phyloP scores from a whole-genome alignment of 2,113 vertebrate genomes.

The Eulemur rufifrons region DNA sequence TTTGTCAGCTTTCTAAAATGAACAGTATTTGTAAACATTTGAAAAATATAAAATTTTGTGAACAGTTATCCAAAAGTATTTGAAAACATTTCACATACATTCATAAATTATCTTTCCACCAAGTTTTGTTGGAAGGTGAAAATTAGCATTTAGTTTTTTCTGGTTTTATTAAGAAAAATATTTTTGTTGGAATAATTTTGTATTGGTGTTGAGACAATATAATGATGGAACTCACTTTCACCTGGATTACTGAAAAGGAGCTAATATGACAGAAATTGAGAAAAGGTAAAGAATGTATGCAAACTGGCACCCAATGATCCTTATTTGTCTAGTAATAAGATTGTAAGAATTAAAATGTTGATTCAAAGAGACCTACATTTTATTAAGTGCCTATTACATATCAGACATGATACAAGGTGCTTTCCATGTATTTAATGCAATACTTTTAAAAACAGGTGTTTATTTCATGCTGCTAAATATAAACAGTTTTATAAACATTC shows the following conservation, averaged over 20 bases:
- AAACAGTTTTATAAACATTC: background rate
- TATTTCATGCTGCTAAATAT: background rate
- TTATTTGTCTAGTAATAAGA: background rate
- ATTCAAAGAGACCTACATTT: background rate
- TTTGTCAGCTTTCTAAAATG: conserved; percentile 31
- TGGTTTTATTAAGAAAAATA: background rate
- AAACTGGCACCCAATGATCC: background rate
- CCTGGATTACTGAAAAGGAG: background rate
- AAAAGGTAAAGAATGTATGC: background rate
- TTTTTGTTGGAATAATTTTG: conserved; percentile 9
- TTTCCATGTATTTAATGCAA: background rate
- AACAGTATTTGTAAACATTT: conserved; percentile 44
- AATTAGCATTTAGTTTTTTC: conserved; percentile 18
- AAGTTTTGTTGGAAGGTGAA: conserved; percentile 5
- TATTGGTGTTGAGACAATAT: background rate
- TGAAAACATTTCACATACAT: conserved; percentile 28
- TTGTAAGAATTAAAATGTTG: background rate
- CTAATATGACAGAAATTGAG: background rate
- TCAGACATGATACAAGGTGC: background rate
- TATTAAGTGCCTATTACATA: background rate
- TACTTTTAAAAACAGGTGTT: background rate
- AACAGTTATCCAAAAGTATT: conserved; percentile 52
- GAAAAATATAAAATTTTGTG: conserved; percentile 49
- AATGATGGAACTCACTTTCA: background rate
- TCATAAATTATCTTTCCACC: conserved; percentile 5